Evolutionary conservation across 2,113 vertebrate genomes (phyloP), one percentile per base, ranked within the genome.

Genomic region (Toxotes chatareus): DNA sequence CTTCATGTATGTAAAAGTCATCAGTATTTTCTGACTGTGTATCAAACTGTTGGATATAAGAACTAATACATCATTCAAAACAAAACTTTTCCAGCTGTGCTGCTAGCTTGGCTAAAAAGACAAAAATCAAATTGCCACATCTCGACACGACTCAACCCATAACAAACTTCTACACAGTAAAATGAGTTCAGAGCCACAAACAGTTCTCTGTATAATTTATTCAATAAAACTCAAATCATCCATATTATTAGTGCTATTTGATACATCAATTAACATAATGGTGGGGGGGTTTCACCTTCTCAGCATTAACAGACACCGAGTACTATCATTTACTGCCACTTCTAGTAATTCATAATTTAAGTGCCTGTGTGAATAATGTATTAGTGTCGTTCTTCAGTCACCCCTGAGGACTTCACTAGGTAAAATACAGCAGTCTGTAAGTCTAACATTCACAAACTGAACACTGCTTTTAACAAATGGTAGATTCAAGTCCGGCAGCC

Each of bases 161-260:
- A 13, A 68, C 11, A 8, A 32, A 27, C 34, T 1, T 32, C 4
- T n/a, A 7, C 6, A 34, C 12, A 13, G 16, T 21, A 17, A 74
- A 56, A 83, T 12, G 12, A 80, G 73, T 7, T 16, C 23, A 53
- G 0, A 47, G 7, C 12, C 23, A 73, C 76, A 71, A 36, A 3
- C 6, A 5, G 47, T 74, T 81, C 2, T 80, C 36, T 38, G 34
- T 32, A 70, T 82, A 12, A 85, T 92, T 90, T 92, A 91, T 88
- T 89, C 31, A 80, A 16, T 49, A 46, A 74, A 77, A 66, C 40
- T 87, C 42, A 73, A 34, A 79, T 67, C 34, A 74, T 66, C 5
- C 59, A 85, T 13, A 76, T 67, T 49, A 78, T 59, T 49, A 79
- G 42, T 68, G 9, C 44, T 64, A 53, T 76, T 47, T 38, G 5